phyloP scores from a whole-genome alignment of 2,113 vertebrate genomes.

The Platycercus adscitus region DNA sequence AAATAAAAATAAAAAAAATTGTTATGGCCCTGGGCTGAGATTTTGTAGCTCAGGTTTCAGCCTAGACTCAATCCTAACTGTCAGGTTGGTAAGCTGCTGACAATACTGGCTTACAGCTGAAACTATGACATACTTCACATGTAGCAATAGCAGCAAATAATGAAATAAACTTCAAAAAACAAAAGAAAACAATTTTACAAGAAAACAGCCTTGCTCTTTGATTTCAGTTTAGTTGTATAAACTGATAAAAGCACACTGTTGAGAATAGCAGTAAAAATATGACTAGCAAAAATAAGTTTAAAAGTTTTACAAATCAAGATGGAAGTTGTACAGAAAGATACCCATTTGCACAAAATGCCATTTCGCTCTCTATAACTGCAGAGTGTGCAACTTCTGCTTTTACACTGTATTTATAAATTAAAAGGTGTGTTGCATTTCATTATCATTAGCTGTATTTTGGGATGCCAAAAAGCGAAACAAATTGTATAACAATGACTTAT shows the following conservation, averaged over 20 bases:
- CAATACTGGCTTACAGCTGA: slow-evolving; percentile 4
- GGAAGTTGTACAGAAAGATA: not conserved
- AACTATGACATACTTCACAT: not conserved
- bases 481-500: not conserved
- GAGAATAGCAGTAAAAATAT: not conserved
- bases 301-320: not conserved
- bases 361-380: not conserved
- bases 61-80: not conserved
- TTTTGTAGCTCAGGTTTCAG: slow-evolving; percentile 34
- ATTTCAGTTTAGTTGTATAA: not conserved
- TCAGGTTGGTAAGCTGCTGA: slow-evolving; percentile 12
- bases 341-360: not conserved
- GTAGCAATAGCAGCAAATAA: not conserved
- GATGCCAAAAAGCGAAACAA: not conserved
- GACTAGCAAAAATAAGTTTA: not conserved
- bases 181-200: not conserved
- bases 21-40: slow-evolving; percentile 21
- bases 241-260: not conserved
- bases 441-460: not conserved
- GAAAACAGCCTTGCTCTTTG: not conserved
- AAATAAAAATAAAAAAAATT: not conserved
- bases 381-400: not conserved
- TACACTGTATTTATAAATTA: not conserved
- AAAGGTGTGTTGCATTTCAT: not conserved
- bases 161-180: not conserved